A percentile compares a stretch with the other conserved stretches of the same genome.
These are phyloP conservation scores for Agonopterix subpropinquella DNA, from an alignment of 2,888 invertebrate genomes.

Conservation along the genomic window DNA sequence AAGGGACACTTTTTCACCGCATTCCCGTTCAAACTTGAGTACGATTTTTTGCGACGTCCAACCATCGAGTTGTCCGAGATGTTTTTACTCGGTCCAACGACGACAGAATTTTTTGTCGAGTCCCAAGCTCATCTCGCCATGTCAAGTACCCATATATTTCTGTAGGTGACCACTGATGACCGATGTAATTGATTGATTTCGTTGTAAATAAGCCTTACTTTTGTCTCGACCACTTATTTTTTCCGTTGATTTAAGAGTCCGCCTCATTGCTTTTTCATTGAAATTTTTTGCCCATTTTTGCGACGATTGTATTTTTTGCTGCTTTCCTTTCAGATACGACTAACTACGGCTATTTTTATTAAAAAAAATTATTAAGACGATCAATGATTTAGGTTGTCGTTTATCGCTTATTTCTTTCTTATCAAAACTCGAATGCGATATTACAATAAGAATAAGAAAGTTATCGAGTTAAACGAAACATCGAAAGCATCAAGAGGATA, in stretches of 20 bases:
- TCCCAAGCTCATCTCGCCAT: conserved; percentile 53
- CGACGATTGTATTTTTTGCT: neutral
- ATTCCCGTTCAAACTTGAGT: conserved; percentile 42
- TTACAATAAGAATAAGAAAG: conserved; percentile 14
- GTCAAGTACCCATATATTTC: conserved; percentile 64
- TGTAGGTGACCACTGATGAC: conserved; percentile 43
- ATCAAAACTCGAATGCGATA: conserved; percentile 10
- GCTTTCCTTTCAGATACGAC: neutral
- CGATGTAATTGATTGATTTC: conserved; percentile 66
- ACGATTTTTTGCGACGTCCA: conserved; percentile 52
- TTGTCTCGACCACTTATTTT: conserved; percentile 18
- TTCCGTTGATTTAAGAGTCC: neutral
- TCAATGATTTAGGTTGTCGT: neutral
- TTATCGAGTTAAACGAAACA: conserved; percentile 18
- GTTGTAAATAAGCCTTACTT: conserved; percentile 52
- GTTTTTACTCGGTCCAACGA: conserved; percentile 55
- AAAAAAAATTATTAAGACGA: neutral
- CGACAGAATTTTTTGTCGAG: conserved; percentile 53
- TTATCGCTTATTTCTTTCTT: neutral
- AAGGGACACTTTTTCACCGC: conserved; percentile 44
- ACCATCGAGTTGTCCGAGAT: conserved; percentile 47
- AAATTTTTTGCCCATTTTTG: conserved; percentile 1
- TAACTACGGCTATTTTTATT: neutral
- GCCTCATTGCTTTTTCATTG: neutral
- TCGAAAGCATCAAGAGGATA: conserved; percentile 19